A percentile compares a stretch with the other conserved stretches of the same genome.
Evolutionary conservation across 2,888 invertebrate species (phyloP).

Genomic region (Drosophila vallismaia): DNA sequence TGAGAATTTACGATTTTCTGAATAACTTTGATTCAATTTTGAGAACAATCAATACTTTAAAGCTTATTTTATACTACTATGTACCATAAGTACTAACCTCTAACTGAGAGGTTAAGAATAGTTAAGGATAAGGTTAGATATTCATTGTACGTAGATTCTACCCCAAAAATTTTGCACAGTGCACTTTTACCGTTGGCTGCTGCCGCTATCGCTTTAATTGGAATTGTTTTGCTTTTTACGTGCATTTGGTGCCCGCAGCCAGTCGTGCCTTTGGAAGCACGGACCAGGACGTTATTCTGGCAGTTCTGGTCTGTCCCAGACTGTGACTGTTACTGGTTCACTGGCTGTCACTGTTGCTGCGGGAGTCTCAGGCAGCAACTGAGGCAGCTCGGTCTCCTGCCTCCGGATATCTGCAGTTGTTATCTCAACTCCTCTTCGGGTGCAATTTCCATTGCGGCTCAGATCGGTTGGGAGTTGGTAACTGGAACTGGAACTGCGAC

Average conservation of each 20-base stretch:
- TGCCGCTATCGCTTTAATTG: conserved; percentile 64
- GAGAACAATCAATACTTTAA: too few species aligned
- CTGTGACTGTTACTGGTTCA: conserved; percentile 45
- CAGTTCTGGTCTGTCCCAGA: background rate
- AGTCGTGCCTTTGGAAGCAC: conserved; percentile 41
- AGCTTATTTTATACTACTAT: too few species aligned
- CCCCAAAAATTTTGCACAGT: background rate
- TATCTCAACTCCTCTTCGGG: conserved; percentile 59
- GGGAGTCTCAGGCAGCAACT: conserved; percentile 6
- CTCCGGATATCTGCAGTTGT: conserved; percentile 58
- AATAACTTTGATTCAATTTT: too few species aligned
- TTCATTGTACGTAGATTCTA: too few species aligned
- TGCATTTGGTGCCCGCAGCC: conserved; percentile 62
- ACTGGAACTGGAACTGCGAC: conserved; percentile 14
- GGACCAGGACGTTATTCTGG: background rate
- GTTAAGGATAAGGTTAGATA: too few species aligned
- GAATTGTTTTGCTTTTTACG: conserved; percentile 69
- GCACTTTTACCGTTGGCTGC: background rate
- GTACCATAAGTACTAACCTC: too few species aligned
- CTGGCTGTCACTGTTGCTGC: conserved; percentile 14
- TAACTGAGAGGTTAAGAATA: too few species aligned
- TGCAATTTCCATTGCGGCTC: conserved; percentile 63
- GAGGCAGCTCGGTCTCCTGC: conserved; percentile 11
- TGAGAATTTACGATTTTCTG: too few species aligned
- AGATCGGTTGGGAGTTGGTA: conserved; percentile 37